Evolutionary conservation across 2,888 invertebrate species (phyloP), one percentile per base, ranked within the genome.

Genomic region (Caenorhabditis sp.): DNA sequence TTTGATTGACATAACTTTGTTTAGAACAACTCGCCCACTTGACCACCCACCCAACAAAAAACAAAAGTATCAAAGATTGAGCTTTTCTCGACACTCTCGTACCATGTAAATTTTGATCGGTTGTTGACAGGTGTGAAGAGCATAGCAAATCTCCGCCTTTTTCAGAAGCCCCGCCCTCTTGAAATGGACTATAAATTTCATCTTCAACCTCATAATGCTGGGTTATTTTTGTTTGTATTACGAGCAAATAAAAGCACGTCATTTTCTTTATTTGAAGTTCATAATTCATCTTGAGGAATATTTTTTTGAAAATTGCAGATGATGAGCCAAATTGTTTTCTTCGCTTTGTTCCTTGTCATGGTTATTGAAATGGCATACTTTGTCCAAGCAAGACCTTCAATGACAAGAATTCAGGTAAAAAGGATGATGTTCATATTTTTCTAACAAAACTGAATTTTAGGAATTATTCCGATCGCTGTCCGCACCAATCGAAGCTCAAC

Each of bases 381-480:
- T n/a, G 55, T n/a, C 14, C 10, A 43, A 43, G 6, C 43, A 43
- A 43, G 43, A 43, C 43, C 43, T 37, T 59, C 73, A 36, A 73
- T 73, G 73, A 73, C 73, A n/a, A 62, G 73, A n/a, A 73, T 73
- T n/a, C 73, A 73, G 73, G 73, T 73, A 17, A 54, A n/a, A n/a
- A n/a, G n/a, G n/a, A n/a, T n/a, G n/a, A n/a, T n/a, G 50, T 27
- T 27, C 31, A 31, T 31, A 31, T 26, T 36, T 36, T 23, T 19
- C 12, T 19, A n/a, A n/a, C n/a, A n/a, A n/a, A n/a, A n/a, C n/a
- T n/a, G 19, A 21, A 23, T 66, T 72, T 68, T 65, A 73, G 73
- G 73, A 73, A 19, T 65, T 73, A 27, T 73, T 73, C 65, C 73
- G 73, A 36, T 68, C 68, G 43, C 58, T 73, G 50, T 59, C 65